Conservation (phyloP, 2,797 vertebrate species). For the Eurystomus glaucurus region DNA sequence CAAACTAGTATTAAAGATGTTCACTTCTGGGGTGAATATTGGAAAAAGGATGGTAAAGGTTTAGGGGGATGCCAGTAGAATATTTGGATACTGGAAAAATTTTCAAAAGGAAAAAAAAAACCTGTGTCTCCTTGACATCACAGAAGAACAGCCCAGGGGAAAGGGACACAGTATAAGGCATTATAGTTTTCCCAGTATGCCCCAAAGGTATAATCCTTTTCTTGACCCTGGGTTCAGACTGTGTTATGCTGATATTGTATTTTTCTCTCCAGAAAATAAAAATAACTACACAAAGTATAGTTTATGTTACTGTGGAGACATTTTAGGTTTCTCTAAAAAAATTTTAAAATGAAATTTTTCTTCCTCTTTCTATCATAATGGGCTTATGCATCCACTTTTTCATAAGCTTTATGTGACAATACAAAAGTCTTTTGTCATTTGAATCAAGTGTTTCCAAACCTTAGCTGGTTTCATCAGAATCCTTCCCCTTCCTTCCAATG, state of each 20-base stretch:
- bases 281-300: not conserved
- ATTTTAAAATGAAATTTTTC: accelerated
- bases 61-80: not conserved
- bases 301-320: not conserved
- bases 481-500: not conserved
- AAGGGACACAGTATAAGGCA: not conserved
- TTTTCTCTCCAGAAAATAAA: not conserved
- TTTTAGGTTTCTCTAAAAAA: not conserved
- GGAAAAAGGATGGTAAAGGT: not conserved
- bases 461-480: not conserved
- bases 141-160: not conserved
- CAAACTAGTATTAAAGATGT: not conserved
- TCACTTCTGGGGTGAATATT: not conserved
- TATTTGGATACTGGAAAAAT: not conserved
- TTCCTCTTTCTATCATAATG: not conserved
- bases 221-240: not conserved
- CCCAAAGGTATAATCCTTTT: not conserved
- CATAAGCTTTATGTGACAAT: not conserved
- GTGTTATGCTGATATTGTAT: not conserved
- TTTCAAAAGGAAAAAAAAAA: not conserved
- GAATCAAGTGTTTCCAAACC: not conserved
- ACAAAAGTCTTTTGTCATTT: not conserved
- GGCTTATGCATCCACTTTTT: not conserved
- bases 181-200: not conserved
- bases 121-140: not conserved